These are phyloP conservation scores for Laticauda laticaudata DNA, from an alignment of 2,113 vertebrate genomes.

Conservation along the genomic window DNA sequence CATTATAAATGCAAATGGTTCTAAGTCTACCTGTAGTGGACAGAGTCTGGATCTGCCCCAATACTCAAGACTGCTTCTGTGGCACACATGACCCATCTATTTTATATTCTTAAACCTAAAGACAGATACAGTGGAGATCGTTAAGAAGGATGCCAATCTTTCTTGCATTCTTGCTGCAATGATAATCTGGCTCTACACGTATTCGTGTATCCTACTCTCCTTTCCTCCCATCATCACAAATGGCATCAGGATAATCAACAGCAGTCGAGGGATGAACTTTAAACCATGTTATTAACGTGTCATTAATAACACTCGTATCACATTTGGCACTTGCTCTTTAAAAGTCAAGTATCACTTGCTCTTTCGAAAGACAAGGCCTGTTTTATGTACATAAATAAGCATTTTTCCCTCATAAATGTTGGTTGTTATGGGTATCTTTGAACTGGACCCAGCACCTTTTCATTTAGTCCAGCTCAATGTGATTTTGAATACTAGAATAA, in stretches of 20 bases:
- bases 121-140: background rate
- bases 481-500: background rate
- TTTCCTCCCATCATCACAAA: background rate
- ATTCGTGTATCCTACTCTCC: background rate
- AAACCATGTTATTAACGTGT: constrained; percentile 23
- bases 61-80: background rate
- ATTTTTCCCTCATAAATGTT: background rate
- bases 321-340: constrained; percentile 18
- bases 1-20: background rate
- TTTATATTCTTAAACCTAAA: background rate
- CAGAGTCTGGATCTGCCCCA: background rate
- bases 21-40: background rate
- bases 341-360: constrained; percentile 23
- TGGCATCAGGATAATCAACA: constrained; percentile 12
- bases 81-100: background rate
- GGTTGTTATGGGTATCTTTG: constrained; percentile 21
- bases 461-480: background rate
- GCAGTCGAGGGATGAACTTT: constrained; percentile 6
- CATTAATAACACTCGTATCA: constrained; percentile 2
- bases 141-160: constrained; percentile 6
- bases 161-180: background rate
- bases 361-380: constrained; percentile 10
- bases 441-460: constrained; percentile 16
- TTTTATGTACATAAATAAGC: constrained; percentile 3
- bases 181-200: constrained; percentile 11